phyloP scores from a whole-genome alignment of 1,140 invertebrate species.

The Ephestia elutella region DNA sequence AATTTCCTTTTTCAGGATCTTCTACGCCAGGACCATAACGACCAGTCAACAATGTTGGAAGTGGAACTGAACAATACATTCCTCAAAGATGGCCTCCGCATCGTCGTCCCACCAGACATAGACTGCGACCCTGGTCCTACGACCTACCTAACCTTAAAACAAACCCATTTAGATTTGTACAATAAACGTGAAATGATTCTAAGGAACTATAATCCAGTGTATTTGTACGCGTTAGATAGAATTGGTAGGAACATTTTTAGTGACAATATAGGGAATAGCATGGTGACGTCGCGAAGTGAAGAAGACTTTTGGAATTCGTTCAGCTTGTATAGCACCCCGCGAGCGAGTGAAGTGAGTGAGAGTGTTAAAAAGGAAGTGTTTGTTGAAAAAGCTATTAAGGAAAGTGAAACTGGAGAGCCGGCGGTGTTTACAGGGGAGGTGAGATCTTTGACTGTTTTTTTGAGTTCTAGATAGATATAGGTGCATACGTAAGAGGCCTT shows the following conservation, averaged over 20 bases:
- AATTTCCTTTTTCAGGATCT: slow-evolving; percentile 80
- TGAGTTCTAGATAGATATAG: neutral
- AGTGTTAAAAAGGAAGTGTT: slow-evolving; percentile 19
- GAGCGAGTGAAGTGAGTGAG: slow-evolving; percentile 7
- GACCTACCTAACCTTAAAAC: slow-evolving; percentile 38
- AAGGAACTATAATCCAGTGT: slow-evolving; percentile 55
- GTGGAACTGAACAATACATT: slow-evolving; percentile 82
- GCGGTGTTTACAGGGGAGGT: slow-evolving; percentile 56
- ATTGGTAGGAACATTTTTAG: slow-evolving; percentile 53
- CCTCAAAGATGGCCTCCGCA: slow-evolving; percentile 82
- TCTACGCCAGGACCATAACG: slow-evolving; percentile 73
- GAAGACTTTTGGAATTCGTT: slow-evolving; percentile 59
- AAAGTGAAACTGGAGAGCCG: slow-evolving; percentile 23
- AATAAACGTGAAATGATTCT: slow-evolving; percentile 54
- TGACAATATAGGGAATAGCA: slow-evolving; percentile 34
- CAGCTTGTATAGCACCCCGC: slow-evolving; percentile 46
- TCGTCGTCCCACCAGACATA: slow-evolving; percentile 82
- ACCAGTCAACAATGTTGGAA: slow-evolving; percentile 82
- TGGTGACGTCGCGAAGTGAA: slow-evolving; percentile 33
- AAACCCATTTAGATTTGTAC: slow-evolving; percentile 54
- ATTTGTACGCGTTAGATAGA: slow-evolving; percentile 60
- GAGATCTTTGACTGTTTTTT: slow-evolving; percentile 13
- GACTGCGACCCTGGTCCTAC: slow-evolving; percentile 32
- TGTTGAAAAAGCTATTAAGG: slow-evolving; percentile 24
- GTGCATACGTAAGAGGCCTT: no score